Evolutionary conservation across 2,113 vertebrate genomes (phyloP).

Genomic region (Corythoichthys haematopterus): DNA sequence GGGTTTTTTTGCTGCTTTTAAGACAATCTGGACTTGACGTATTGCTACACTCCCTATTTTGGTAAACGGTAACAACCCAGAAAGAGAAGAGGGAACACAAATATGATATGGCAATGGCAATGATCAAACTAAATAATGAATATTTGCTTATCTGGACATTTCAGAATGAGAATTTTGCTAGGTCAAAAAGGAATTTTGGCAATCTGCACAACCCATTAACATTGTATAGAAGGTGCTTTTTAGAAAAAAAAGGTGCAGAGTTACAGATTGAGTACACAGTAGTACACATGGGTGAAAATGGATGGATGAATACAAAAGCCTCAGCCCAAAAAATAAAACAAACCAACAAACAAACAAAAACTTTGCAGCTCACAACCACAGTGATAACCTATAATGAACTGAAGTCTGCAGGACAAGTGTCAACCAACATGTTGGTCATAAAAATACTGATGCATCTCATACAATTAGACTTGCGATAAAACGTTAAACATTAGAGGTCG

Average conservation of each 20-base stretch:
- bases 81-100: constrained; percentile 56
- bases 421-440: not conserved
- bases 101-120: constrained; percentile 40
- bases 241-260: constrained; percentile 15
- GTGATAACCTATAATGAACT: constrained; percentile 1
- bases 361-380: constrained; percentile 3
- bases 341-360: constrained; percentile 11
- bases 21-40: constrained; percentile 85
- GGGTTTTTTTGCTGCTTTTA: constrained; percentile 82
- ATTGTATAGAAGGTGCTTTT: constrained; percentile 18
- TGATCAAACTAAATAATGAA: constrained; percentile 24
- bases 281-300: constrained; percentile 38
- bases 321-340: constrained; percentile 30
- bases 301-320: constrained; percentile 19
- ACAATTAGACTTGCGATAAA: too few species aligned
- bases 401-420: constrained; percentile 11
- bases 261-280: constrained; percentile 16
- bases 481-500: too few species aligned
- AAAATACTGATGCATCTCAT: not conserved
- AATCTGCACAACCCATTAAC: not conserved
- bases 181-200: constrained; percentile 13
- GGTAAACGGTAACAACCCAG: constrained; percentile 65
- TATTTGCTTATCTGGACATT: constrained; percentile 5
- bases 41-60: constrained; percentile 84
- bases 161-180: constrained; percentile 1